Conservation (phyloP, 2,113 vertebrate species). For the Perca schrenkii region DNA sequence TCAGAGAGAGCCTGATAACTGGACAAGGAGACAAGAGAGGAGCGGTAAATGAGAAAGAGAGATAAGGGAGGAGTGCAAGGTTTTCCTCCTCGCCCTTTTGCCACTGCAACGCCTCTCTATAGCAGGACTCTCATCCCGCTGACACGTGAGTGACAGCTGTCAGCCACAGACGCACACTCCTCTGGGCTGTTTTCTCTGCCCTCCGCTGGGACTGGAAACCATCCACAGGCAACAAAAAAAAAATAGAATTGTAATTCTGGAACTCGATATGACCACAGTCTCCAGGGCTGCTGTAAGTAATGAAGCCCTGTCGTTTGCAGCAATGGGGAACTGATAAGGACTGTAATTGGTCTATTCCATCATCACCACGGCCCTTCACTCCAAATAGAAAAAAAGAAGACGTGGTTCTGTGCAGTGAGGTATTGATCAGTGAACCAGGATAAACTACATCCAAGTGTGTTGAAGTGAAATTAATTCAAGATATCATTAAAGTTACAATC, state of each 20-base stretch:
- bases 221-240: slow-evolving; percentile 9
- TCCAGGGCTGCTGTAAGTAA: slow-evolving; percentile 60
- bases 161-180: slow-evolving; percentile 33
- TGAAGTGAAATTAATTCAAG: slow-evolving; percentile 13
- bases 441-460: slow-evolving; percentile 16
- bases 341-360: slow-evolving; percentile 58
- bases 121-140: slow-evolving; percentile 49
- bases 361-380: neutral
- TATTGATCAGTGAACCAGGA: slow-evolving; percentile 52
- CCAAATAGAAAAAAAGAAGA: slow-evolving; percentile 12
- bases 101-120: slow-evolving; percentile 20
- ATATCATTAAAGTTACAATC: slow-evolving; percentile 6
- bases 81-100: neutral
- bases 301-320: slow-evolving; percentile 65
- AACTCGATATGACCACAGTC: slow-evolving; percentile 75
- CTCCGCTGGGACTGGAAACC: slow-evolving; percentile 30
- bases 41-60: slow-evolving; percentile 44
- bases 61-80: slow-evolving; percentile 39
- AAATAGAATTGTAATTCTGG: slow-evolving; percentile 65
- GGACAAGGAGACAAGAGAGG: slow-evolving; percentile 40
- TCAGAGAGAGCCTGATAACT: slow-evolving; percentile 47
- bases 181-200: slow-evolving; percentile 20
- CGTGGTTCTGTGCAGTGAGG: slow-evolving; percentile 25
- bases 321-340: slow-evolving; percentile 60
- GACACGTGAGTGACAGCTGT: slow-evolving; percentile 71